Evolutionary conservation across 2,888 invertebrate species (phyloP), one percentile per base, ranked within the genome.

Genomic region (Argyresthia albistria): DNA sequence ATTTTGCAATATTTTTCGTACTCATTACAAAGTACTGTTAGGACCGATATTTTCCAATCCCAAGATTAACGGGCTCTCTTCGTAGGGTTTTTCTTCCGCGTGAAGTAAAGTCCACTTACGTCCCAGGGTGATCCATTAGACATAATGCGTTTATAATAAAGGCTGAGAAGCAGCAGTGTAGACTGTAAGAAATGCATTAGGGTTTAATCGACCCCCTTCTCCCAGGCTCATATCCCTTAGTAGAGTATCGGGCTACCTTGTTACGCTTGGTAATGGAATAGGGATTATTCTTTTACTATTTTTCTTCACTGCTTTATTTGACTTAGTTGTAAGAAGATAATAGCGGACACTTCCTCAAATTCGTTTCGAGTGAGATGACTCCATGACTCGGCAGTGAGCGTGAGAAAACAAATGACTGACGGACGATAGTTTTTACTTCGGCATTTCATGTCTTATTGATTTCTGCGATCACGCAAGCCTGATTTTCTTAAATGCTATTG

Each of bases 261-360:
- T 80, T 79, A 76, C 77, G 66, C 64, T 53, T 42, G 39, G 52
- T 46, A 53, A 53, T 53, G 48, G 51, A 54, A 49, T 8, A 46
- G 16, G 11, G n/a, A 14, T 47, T 14, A 37, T 25, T 35, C 47
- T 55, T 46, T 46, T 50, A 43, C 53, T 55, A 61, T 61, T 66
- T 60, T 63, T 15, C 16, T 66, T 67, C 63, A 48, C 66, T 65
- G 60, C 65, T 68, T 66, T 75, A 70, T 79, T 79, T 80, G 76
- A 75, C 69, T 82, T 74, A 73, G 66, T 78, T 74, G 67, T 66
- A 68, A 76, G 70, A 70, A 73, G 70, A 80, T 82, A 82, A 82
- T 82, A 70, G 76, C 65, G 65, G 69, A 59, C 64, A 79, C 79
- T 82, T 83, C 82, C 77, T 77, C 73, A 79, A 79, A 76, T 78